These are phyloP conservation scores for Poeciliopsis retropinna DNA, from an alignment of 2,113 vertebrate genomes.

Conservation along the genomic window DNA sequence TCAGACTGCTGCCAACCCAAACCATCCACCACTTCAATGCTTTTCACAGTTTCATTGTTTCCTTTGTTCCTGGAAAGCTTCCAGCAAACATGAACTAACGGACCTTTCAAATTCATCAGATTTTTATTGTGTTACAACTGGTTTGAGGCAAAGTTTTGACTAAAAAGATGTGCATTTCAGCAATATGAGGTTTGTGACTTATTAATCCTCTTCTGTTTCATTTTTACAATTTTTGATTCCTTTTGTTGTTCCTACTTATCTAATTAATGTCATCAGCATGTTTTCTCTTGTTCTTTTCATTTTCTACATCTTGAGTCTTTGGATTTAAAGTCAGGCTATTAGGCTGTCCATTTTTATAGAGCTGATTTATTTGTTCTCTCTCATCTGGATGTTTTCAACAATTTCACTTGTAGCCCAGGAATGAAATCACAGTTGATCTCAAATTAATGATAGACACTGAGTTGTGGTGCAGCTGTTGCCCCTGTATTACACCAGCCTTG, in stretches of 20 bases:
- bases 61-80: not conserved
- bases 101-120: not conserved
- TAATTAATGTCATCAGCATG: not conserved
- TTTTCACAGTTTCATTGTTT: not conserved
- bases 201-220: not conserved
- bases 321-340: not conserved
- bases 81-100: not conserved
- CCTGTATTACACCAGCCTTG: constrained; percentile 5
- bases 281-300: not conserved
- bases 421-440: constrained; percentile 5
- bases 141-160: not conserved
- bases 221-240: not conserved
- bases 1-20: not conserved
- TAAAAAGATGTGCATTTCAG: constrained; percentile 17
- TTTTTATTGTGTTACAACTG: not conserved
- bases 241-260: not conserved
- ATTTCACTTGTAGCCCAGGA: not conserved
- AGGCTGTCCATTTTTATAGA: not conserved
- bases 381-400: not conserved
- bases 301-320: not conserved
- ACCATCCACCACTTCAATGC: not conserved
- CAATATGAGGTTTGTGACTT: not conserved
- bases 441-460: not conserved
- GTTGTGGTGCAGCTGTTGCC: constrained; percentile 16
- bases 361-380: not conserved